These are phyloP conservation scores for Acleris laterana DNA, from an alignment of 2,888 invertebrate species.

Conservation along the genomic window DNA sequence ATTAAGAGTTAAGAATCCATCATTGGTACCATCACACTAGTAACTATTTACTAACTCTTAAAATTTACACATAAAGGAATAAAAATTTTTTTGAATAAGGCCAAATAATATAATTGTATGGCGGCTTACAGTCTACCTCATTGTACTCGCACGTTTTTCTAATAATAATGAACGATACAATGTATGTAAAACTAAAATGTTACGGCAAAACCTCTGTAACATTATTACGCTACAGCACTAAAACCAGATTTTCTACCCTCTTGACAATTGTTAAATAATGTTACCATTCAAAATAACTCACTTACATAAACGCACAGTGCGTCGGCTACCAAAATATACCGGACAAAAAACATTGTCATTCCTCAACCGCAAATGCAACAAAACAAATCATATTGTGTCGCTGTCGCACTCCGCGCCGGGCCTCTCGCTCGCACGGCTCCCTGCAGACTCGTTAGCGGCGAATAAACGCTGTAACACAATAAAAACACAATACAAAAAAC, in stretches of 20 bases:
- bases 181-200: too few relatives aligned
- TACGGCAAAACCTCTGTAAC: too few relatives aligned
- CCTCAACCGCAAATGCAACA: conserved; percentile 61
- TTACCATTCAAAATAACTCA: conserved; percentile 11
- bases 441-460: conserved; percentile 76
- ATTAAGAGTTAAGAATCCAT: too few relatives aligned
- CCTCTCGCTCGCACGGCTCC: conserved; percentile 61
- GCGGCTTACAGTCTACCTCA: too few relatives aligned
- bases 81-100: too few relatives aligned
- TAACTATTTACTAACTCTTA: too few relatives aligned
- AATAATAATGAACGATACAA: too few relatives aligned
- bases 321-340: conserved; percentile 5
- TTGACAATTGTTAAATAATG: background rate
- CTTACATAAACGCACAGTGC: conserved; percentile 25
- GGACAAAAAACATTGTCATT: conserved; percentile 36
- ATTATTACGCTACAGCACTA: background rate
- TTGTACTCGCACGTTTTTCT: too few relatives aligned
- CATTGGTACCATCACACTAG: too few relatives aligned
- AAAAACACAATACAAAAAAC: conserved; percentile 78
- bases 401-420: conserved; percentile 48
- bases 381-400: conserved; percentile 61
- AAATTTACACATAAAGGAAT: too few relatives aligned
- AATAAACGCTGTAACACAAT: conserved; percentile 78
- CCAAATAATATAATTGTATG: too few relatives aligned
- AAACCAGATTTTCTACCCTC: background rate